phyloP scores from a whole-genome alignment of 2,888 invertebrate species.

The Coecobrya sp. region DNA sequence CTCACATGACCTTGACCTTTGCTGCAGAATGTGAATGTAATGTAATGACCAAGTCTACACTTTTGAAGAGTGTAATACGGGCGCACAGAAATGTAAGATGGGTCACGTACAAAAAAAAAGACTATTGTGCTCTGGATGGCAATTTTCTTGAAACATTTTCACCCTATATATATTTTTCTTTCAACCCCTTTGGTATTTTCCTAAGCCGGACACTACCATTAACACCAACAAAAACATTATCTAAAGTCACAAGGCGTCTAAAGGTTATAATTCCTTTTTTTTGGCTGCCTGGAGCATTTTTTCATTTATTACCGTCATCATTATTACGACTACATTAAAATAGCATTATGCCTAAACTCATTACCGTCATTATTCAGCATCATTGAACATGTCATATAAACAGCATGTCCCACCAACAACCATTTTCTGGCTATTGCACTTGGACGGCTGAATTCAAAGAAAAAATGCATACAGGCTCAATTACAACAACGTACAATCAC shows the following conservation, averaged over 20 bases:
- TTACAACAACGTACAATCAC: background rate
- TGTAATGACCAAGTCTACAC: too few relatives aligned
- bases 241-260: conserved; percentile 30
- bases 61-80: too few relatives aligned
- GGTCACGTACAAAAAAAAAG: conserved; percentile 35
- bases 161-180: too few relatives aligned
- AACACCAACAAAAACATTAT: background rate
- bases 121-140: background rate
- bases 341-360: conserved; percentile 61
- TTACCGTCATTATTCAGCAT: conserved; percentile 66
- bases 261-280: background rate
- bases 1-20: too few relatives aligned
- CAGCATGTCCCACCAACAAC: background rate
- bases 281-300: conserved; percentile 47
- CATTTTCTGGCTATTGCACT: conserved; percentile 15
- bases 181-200: background rate
- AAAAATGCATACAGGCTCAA: too few relatives aligned
- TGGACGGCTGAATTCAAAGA: conserved; percentile 32
- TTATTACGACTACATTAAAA: conserved; percentile 56
- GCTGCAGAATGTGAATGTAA: too few relatives aligned
- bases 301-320: conserved; percentile 47
- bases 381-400: conserved; percentile 62
- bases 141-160: conserved; percentile 24
- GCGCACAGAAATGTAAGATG: background rate
- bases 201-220: conserved; percentile 39